A percentile compares a stretch with the other conserved stretches of the same genome.
Conservation (phyloP, 2,113 vertebrate genomes). For the Nematolebias whitei region DNA sequence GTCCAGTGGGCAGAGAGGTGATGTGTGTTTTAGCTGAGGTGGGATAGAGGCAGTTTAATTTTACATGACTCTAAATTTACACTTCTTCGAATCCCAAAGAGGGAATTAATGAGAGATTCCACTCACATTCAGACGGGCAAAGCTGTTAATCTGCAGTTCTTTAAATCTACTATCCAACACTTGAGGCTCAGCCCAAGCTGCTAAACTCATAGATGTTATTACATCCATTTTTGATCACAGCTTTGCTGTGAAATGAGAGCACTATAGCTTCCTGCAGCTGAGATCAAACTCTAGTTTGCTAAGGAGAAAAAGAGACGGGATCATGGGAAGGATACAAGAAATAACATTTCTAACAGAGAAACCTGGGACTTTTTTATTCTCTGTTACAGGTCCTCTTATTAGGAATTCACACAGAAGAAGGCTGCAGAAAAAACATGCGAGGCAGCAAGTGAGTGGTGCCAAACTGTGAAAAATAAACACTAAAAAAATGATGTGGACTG, state of each 20-base stretch:
- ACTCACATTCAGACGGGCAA: slow-evolving; percentile 42
- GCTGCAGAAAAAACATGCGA: background rate
- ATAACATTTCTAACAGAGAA: slow-evolving; percentile 10
- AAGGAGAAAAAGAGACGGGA: slow-evolving; percentile 2
- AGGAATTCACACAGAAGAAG: slow-evolving; percentile 15
- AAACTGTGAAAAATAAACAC: slow-evolving; percentile 27
- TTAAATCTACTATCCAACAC: slow-evolving; percentile 16
- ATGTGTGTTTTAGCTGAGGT: slow-evolving; percentile 5
- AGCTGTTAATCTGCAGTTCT: slow-evolving; percentile 41
- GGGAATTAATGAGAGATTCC: slow-evolving; percentile 42
- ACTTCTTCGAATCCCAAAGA: slow-evolving; percentile 16
- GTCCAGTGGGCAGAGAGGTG: background rate
- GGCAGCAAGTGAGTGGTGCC: background rate
- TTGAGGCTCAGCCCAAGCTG: slow-evolving; percentile 3
- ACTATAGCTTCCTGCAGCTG: slow-evolving; percentile 16
- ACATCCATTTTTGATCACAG: slow-evolving; percentile 40
- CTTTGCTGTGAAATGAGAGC: slow-evolving; percentile 17
- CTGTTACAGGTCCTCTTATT: background rate
- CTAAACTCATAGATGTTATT: slow-evolving; percentile 33
- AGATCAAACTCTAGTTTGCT: slow-evolving; percentile 6
- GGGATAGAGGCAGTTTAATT: slow-evolving; percentile 28
- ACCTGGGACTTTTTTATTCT: slow-evolving; percentile 3
- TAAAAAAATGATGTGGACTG: slow-evolving; percentile 32
- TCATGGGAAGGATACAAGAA: slow-evolving; percentile 1
- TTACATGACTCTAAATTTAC: slow-evolving; percentile 30